Evolutionary conservation across 2,888 invertebrate species (phyloP), one percentile per base, ranked within the genome.

Genomic region (Eupithecia centaureata): DNA sequence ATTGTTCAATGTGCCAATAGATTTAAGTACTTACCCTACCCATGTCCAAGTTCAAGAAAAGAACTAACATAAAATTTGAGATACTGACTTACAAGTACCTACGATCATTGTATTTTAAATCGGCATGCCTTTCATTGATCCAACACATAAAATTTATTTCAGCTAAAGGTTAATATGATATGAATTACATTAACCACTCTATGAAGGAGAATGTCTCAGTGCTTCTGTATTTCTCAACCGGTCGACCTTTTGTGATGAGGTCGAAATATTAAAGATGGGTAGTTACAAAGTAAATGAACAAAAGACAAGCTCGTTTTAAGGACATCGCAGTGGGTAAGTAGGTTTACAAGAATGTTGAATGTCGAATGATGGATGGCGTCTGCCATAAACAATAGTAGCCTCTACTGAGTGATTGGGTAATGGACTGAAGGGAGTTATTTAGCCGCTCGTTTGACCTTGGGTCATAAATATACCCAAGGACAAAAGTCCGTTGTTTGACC

Each of bases 241-340:
- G 77, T 73, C 73, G 75, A 74, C 76, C 77, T 79, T 75, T 72
- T 60, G 63, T 73, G 76, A 76, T 73, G 75, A 75, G 77, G 73
- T 75, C 74, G 67, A 75, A 75, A 75, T 75, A 73, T 73, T 73
- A 74, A 77, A 76, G 76, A 77, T 76, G 76, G 73, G 76, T 75
- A 71, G 77, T 71, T 72, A 72, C 74, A 73, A 71, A 76, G 76
- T 75, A 73, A 73, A 73, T 71, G 70, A 76, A 74, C 74, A 74
- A 74, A 76, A 74, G 74, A 69, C 71, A 56, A 56, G 54, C 70
- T 73, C 63, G 69, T 72, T 73, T 74, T 65, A 70, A 73, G 75
- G 75, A 76, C 73, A 63, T 22, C 32, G 60, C 13, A 60, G 64
- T 68, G 56, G 65, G 67, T 73, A 69, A 68, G 72, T 74, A 69